These are phyloP conservation scores for Cossypha caffra DNA, from an alignment of 2,797 vertebrate genomes.

Conservation along the genomic window DNA sequence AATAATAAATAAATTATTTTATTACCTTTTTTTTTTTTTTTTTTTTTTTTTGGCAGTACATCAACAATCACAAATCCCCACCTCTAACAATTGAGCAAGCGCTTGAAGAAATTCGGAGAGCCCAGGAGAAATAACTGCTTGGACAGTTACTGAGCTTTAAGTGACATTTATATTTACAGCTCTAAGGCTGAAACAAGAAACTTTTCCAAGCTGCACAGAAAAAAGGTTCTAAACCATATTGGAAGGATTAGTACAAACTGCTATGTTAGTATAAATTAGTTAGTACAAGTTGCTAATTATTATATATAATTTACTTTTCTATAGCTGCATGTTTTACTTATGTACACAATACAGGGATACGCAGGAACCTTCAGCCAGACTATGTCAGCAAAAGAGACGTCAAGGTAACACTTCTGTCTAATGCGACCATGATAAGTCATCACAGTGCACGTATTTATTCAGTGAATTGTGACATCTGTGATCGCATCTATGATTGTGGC, in stretches of 20 bases:
- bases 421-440: accelerated
- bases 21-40: not conserved
- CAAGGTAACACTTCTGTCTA: not conserved
- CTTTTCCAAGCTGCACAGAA: not conserved
- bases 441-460: accelerated
- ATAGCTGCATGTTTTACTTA: not conserved
- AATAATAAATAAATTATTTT: not conserved
- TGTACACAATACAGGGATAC: accelerated
- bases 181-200: not conserved
- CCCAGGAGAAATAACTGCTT: not conserved
- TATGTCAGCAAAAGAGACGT: not conserved
- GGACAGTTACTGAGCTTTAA: not conserved
- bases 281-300: not conserved
- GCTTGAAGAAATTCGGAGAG: slow-evolving; percentile 73
- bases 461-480: accelerated
- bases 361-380: not conserved
- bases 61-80: slow-evolving; percentile 74
- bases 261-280: not conserved
- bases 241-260: not conserved
- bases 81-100: slow-evolving; percentile 76
- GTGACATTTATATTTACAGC: not conserved
- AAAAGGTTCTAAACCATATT: not conserved
- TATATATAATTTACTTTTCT: not conserved
- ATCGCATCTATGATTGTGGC: accelerated
- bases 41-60: slow-evolving; percentile 73